Percentiles rank a stretch among this genome's conserved stretches.
These are phyloP conservation scores for Xestia ashworthii DNA, from an alignment of 2,888 invertebrate species.

Conservation along the genomic window DNA sequence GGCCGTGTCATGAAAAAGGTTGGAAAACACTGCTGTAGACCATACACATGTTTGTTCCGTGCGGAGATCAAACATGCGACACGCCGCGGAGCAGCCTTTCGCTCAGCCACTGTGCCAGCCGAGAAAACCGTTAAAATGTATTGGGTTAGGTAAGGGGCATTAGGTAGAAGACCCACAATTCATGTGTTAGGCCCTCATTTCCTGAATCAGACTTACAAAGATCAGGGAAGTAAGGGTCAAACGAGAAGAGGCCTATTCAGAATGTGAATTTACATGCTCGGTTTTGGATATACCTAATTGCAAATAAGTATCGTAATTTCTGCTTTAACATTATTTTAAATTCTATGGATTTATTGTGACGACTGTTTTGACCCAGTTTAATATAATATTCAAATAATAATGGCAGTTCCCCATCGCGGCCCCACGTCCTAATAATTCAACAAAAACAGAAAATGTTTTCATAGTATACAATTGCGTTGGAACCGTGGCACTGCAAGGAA, in stretches of 20 bases:
- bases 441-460: slow-evolving; percentile 6
- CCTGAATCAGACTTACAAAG: background rate
- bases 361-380: background rate
- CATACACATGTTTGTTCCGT: background rate
- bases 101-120: background rate
- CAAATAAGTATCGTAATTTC: background rate
- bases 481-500: slow-evolving; percentile 8
- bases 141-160: too few relatives aligned
- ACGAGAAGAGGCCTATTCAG: background rate
- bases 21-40: too few relatives aligned
- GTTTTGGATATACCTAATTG: background rate
- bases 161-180: background rate
- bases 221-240: background rate
- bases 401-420: background rate
- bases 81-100: background rate
- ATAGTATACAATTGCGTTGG: slow-evolving; percentile 28
- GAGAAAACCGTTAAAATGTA: background rate
- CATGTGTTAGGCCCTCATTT: background rate
- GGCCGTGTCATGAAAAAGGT: too few relatives aligned
- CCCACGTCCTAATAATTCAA: background rate
- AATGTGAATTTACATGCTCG: background rate
- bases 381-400: background rate
- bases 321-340: too few relatives aligned
- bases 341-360: background rate
- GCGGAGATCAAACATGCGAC: background rate